These are phyloP conservation scores for Philereme vetulata DNA, from an alignment of 2,888 invertebrate species.

Conservation along the genomic window DNA sequence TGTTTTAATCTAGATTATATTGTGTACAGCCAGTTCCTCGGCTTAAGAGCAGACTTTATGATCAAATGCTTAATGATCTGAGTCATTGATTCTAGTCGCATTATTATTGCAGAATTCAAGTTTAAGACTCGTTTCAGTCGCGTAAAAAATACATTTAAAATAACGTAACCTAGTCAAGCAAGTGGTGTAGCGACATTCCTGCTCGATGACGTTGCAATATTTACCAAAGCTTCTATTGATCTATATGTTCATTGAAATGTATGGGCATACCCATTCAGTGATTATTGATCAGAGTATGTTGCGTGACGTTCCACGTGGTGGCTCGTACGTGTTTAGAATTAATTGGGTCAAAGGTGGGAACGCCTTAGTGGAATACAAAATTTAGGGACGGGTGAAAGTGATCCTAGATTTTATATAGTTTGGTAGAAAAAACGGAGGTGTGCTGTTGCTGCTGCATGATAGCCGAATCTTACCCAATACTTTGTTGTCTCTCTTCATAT, in stretches of 20 bases:
- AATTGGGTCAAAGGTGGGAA: conserved; percentile 64
- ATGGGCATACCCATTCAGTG: conserved; percentile 49
- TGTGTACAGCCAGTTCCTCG: conserved; percentile 6
- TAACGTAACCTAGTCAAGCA: conserved; percentile 39
- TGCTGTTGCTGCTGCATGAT: too few species aligned
- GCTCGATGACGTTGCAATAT: conserved; percentile 48
- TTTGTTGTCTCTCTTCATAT: too few species aligned
- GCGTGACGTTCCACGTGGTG: conserved; percentile 51
- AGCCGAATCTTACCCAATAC: too few species aligned
- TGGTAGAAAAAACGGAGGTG: too few species aligned
- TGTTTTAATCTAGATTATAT: not conserved
- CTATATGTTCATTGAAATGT: conserved; percentile 51
- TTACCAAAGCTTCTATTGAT: conserved; percentile 56
- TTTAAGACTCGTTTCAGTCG: conserved; percentile 29
- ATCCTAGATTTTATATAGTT: not conserved
- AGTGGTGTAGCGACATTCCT: conserved; percentile 52
- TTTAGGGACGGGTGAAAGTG: conserved; percentile 17
- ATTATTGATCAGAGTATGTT: conserved; percentile 53
- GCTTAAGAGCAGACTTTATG: conserved; percentile 12
- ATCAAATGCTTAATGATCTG: conserved; percentile 9
- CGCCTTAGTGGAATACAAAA: conserved; percentile 25
- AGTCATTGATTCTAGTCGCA: conserved; percentile 19
- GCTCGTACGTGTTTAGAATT: conserved; percentile 51
- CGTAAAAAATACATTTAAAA: conserved; percentile 31
- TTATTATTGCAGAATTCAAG: conserved; percentile 32